Conservation (phyloP, 2,888 invertebrate species). For the Margaritifera margaritifera region DNA sequence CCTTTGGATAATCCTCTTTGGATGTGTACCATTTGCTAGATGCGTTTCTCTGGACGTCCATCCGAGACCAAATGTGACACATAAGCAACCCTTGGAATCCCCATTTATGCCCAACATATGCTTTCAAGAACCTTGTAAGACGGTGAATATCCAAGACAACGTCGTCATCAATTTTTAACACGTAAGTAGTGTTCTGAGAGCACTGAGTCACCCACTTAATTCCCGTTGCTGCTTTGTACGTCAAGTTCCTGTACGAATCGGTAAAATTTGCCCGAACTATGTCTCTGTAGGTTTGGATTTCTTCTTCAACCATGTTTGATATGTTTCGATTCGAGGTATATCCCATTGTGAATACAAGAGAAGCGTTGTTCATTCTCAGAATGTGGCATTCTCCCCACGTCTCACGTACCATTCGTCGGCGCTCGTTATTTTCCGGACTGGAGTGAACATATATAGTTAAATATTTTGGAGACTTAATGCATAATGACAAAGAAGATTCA, state of each 20-base stretch:
- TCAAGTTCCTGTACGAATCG: slow-evolving; percentile 73
- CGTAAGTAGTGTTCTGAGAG: slow-evolving; percentile 66
- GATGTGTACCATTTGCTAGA: slow-evolving; percentile 73
- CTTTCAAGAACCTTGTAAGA: slow-evolving; percentile 42
- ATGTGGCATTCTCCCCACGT: slow-evolving; percentile 65
- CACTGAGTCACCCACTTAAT: slow-evolving; percentile 71
- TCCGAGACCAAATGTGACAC: slow-evolving; percentile 69
- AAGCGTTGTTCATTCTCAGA: slow-evolving; percentile 46
- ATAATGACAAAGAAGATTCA: no score
- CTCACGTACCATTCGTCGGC: slow-evolving; percentile 59
- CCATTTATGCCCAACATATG: slow-evolving; percentile 35
- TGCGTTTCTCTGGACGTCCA: slow-evolving; percentile 70
- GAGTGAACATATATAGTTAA: slow-evolving; percentile 68
- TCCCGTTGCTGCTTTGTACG: slow-evolving; percentile 73
- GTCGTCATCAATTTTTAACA: slow-evolving; percentile 74
- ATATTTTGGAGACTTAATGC: slow-evolving; percentile 13
- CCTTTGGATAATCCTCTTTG: slow-evolving; percentile 66
- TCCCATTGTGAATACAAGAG: slow-evolving; percentile 69
- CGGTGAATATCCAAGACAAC: slow-evolving; percentile 75
- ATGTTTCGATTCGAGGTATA: slow-evolving; percentile 35
- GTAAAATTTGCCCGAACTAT: slow-evolving; percentile 70
- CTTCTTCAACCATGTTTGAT: slow-evolving; percentile 57
- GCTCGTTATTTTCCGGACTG: slow-evolving; percentile 63
- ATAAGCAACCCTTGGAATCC: slow-evolving; percentile 43
- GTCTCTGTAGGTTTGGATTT: slow-evolving; percentile 62